A percentile compares a stretch with the other conserved stretches of the same genome.
Evolutionary conservation across 2,797 vertebrate species (phyloP).

Genomic region (Dermochelys coriacea): DNA sequence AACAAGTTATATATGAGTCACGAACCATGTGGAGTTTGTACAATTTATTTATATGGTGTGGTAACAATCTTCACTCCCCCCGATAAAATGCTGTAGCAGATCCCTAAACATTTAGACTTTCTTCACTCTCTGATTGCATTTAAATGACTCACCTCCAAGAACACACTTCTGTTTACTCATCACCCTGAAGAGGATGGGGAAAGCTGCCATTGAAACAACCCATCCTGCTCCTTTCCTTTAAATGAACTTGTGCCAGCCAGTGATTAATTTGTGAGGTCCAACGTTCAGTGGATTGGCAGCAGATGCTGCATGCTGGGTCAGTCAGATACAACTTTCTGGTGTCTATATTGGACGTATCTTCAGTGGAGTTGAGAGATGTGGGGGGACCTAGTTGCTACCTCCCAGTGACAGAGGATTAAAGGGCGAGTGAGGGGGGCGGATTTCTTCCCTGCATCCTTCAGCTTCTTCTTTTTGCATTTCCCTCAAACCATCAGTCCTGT

Average conservation of each 20-base stretch:
- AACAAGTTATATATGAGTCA: neutral
- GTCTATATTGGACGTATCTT: neutral
- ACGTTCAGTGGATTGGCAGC: neutral
- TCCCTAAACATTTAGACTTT: neutral
- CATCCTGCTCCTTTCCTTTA: neutral
- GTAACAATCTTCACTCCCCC: neutral
- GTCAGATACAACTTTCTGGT: rapidly evolving
- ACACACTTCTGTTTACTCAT: rapidly evolving
- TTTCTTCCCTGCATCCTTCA: neutral
- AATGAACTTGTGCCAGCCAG: neutral
- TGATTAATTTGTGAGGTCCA: neutral
- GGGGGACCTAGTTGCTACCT: neutral
- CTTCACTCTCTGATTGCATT: neutral
- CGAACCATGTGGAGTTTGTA: neutral
- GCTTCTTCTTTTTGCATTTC: neutral
- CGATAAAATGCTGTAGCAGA: neutral
- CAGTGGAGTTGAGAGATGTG: neutral
- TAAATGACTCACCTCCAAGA: neutral
- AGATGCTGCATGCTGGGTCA: neutral
- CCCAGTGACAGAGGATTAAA: neutral
- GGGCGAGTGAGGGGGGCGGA: neutral
- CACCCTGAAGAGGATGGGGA: neutral
- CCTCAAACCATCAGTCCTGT: neutral
- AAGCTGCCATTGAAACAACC: neutral
- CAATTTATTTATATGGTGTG: neutral